phyloP scores from a whole-genome alignment of 2,113 vertebrate species.

The Rhabdornis inornatus region DNA sequence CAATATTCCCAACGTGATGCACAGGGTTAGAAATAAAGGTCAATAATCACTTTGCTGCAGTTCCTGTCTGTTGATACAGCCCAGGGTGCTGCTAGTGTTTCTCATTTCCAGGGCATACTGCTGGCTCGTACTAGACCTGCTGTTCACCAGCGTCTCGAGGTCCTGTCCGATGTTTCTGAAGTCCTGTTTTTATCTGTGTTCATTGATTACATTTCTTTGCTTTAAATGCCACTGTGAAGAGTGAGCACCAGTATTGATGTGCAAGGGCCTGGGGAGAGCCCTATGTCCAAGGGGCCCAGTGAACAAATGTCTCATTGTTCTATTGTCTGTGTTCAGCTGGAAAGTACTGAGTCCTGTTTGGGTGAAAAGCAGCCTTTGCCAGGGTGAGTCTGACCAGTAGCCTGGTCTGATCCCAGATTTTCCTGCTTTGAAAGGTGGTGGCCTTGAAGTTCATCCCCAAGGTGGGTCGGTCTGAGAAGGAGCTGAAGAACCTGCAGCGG shows the following conservation, averaged over 20 bases:
- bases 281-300: neutral
- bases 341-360: neutral
- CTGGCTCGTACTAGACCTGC: neutral
- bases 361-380: neutral
- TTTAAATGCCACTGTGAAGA: neutral
- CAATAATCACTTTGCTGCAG: neutral
- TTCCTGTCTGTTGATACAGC: neutral
- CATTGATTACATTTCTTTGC: neutral
- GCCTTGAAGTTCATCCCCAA: slow-evolving; percentile 97
- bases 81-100: neutral
- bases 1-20: neutral
- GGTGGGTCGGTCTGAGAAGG: slow-evolving; percentile 87
- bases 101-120: neutral
- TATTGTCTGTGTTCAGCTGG: neutral
- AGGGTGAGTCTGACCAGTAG: neutral
- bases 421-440: slow-evolving; percentile 79
- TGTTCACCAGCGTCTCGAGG: neutral
- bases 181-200: neutral
- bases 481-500: slow-evolving; percentile 83
- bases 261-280: neutral
- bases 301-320: neutral
- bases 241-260: neutral
- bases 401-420: neutral
- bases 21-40: neutral
- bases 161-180: neutral